Conservation (phyloP, 2,888 invertebrate genomes). For the Onthophagus sagittarius region DNA sequence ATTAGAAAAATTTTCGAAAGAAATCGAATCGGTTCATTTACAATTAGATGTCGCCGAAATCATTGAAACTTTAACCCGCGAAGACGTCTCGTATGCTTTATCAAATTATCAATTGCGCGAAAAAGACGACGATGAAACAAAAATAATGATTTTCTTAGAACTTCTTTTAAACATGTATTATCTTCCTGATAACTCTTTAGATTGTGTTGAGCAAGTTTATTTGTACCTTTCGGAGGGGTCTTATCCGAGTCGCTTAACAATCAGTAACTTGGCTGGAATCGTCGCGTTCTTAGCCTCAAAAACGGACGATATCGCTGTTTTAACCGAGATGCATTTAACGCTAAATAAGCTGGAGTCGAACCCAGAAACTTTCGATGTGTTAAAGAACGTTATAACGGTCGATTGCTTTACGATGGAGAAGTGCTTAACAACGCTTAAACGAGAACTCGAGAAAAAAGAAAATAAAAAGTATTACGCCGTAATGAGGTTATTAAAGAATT, state of each 20-base stretch:
- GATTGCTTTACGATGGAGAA: slow-evolving; percentile 8
- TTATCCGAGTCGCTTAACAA: neutral
- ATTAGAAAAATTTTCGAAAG: neutral
- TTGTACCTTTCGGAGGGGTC: neutral
- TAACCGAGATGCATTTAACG: neutral
- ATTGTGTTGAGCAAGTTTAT: neutral
- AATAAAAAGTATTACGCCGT: neutral
- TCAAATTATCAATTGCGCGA: neutral
- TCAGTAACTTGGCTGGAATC: neutral
- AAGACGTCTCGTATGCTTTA: slow-evolving; percentile 1
- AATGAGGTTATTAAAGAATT: neutral
- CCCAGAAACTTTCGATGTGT: neutral
- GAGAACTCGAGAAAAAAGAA: slow-evolving; percentile 1
- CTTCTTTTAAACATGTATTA: neutral
- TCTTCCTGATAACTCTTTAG: neutral
- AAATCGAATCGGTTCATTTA: slow-evolving; percentile 6
- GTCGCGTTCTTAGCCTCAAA: neutral
- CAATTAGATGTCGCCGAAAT: slow-evolving; percentile 12
- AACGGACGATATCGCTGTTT: neutral
- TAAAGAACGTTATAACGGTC: neutral
- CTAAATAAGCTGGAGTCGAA: neutral
- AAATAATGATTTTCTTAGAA: neutral
- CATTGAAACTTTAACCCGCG: neutral
- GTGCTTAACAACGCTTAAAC: slow-evolving; percentile 6
- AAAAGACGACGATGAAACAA: neutral